phyloP scores from a whole-genome alignment of 2,113 vertebrate species.

The Azemiops feae region DNA sequence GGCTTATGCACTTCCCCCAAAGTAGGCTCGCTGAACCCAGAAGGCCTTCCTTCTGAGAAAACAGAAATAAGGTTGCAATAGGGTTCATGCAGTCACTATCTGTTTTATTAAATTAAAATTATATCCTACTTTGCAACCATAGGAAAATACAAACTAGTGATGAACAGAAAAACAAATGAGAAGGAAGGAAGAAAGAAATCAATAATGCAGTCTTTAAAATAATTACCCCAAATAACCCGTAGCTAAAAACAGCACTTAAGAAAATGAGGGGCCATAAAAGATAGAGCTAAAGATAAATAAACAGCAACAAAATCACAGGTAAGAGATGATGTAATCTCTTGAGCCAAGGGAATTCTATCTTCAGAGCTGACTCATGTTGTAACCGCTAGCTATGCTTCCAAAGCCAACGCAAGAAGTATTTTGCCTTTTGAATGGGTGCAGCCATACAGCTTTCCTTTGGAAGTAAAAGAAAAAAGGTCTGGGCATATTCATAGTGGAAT shows the following conservation, averaged over 20 bases:
- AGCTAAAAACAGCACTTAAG: neutral
- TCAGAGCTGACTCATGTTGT: neutral
- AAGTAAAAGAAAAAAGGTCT: neutral
- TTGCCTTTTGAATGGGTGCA: neutral
- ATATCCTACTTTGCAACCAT: neutral
- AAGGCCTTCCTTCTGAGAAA: neutral
- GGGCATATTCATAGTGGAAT: neutral
- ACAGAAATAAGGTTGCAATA: neutral
- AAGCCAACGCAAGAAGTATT: neutral
- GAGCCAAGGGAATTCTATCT: neutral
- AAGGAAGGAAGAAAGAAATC: neutral
- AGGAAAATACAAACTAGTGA: neutral
- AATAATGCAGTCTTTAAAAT: neutral
- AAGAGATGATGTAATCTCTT: neutral
- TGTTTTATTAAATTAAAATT: neutral
- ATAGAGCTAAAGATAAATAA: neutral
- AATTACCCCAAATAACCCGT: neutral
- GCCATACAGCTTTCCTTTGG: neutral
- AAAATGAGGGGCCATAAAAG: neutral
- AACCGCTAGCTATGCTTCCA: neutral
- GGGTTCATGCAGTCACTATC: neutral
- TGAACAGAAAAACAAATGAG: neutral
- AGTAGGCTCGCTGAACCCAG: neutral
- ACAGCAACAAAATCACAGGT: neutral
- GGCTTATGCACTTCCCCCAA: neutral